Evolutionary conservation across 2,113 vertebrate genomes (phyloP).

Genomic region (Callopanchax toddi): DNA sequence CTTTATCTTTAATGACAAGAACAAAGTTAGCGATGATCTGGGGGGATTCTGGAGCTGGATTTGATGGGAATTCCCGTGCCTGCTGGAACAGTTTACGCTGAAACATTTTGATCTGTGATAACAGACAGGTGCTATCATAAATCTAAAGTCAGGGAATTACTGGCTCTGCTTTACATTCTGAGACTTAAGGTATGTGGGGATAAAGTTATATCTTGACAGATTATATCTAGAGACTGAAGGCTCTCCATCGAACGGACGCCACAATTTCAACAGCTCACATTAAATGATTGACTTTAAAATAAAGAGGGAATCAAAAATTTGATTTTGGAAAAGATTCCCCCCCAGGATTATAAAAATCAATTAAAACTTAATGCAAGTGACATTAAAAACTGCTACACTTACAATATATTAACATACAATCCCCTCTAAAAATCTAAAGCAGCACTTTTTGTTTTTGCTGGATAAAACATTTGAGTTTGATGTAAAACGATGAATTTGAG

Average conservation of each 20-base stretch:
- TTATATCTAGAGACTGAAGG: constrained; percentile 39
- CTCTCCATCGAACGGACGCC: constrained; percentile 19
- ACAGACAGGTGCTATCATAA: constrained; percentile 76
- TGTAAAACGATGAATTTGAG: no score
- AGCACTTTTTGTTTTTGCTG: no score
- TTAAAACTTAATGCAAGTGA: no score
- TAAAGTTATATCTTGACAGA: constrained; percentile 54
- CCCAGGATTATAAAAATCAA: not conserved
- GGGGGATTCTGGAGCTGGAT: constrained; percentile 73
- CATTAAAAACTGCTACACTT: no score
- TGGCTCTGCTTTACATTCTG: constrained; percentile 53
- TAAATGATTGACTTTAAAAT: not conserved
- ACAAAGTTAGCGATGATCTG: constrained; percentile 74
- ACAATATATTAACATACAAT: not conserved
- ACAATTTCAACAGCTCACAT: constrained; percentile 3
- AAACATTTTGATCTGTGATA: constrained; percentile 58
- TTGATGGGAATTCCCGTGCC: constrained; percentile 70
- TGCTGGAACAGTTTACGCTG: constrained; percentile 63
- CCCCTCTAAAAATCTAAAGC: not conserved
- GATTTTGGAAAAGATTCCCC: not conserved
- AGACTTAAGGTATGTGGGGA: constrained; percentile 41
- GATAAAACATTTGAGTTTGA: no score
- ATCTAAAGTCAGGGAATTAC: constrained; percentile 55
- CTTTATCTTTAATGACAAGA: constrained; percentile 76
- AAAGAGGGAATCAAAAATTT: not conserved